These are phyloP conservation scores for Baryphthengus martii DNA, from an alignment of 2,113 vertebrate species.

Conservation along the genomic window DNA sequence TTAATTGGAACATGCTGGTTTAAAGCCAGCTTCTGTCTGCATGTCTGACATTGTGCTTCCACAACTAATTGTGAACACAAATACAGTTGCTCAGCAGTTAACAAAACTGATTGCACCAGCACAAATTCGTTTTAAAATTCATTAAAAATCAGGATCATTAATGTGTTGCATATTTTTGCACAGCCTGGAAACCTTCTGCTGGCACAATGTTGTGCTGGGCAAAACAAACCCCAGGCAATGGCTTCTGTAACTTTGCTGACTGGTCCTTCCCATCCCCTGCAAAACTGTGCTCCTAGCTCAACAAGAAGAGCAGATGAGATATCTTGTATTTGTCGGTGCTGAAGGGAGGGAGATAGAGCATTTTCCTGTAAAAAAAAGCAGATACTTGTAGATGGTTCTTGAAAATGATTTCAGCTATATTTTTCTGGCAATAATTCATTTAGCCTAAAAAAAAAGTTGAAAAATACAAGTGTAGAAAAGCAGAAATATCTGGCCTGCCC, in stretches of 20 bases:
- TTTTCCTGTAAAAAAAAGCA: neutral
- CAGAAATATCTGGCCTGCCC: neutral
- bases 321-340: neutral
- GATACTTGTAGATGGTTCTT: neutral
- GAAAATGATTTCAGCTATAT: neutral
- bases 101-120: neutral
- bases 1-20: neutral
- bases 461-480: neutral
- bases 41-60: neutral
- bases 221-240: neutral
- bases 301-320: neutral
- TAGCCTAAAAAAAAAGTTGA: neutral
- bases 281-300: neutral
- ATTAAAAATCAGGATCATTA: neutral
- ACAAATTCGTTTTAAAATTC: neutral
- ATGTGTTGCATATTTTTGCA: neutral
- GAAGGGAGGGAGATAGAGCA: neutral
- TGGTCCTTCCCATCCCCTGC: neutral
- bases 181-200: neutral
- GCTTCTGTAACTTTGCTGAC: neutral
- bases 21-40: conserved; percentile 1
- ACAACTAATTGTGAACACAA: neutral
- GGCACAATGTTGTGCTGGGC: neutral
- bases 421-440: neutral
- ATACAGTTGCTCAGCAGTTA: neutral